Percentiles rank a stretch among this genome's conserved stretches.
Conservation (phyloP, 2,888 invertebrate genomes). For the Mythimna albipuncta region DNA sequence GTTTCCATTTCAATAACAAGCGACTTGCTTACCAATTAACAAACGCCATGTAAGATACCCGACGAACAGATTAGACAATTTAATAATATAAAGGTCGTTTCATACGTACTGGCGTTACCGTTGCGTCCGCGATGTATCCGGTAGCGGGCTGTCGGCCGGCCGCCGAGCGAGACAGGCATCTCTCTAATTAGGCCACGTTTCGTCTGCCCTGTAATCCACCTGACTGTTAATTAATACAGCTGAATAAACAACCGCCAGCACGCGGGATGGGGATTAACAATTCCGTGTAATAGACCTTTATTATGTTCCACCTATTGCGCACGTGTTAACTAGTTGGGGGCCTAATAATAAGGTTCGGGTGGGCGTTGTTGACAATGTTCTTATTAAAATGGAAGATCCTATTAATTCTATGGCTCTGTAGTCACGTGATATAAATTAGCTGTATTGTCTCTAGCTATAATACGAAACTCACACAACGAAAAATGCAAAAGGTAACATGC, state of each 20-base stretch:
- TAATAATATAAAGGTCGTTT: slow-evolving; percentile 49
- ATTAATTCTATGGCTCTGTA: slow-evolving; percentile 4
- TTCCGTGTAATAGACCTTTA: slow-evolving; percentile 64
- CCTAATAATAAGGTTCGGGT: slow-evolving; percentile 28
- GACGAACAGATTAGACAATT: slow-evolving; percentile 53
- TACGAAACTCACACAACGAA: neutral
- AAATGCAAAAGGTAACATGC: neutral
- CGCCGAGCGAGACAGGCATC: slow-evolving; percentile 63
- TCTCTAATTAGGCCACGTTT: slow-evolving; percentile 78
- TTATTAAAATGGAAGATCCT: slow-evolving; percentile 7
- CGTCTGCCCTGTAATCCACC: slow-evolving; percentile 76
- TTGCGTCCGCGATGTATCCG: slow-evolving; percentile 48
- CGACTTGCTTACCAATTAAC: slow-evolving; percentile 25
- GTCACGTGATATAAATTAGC: neutral
- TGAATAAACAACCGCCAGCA: slow-evolving; percentile 73
- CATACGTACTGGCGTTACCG: slow-evolving; percentile 31
- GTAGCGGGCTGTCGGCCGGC: slow-evolving; percentile 51
- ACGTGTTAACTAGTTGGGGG: slow-evolving; percentile 52
- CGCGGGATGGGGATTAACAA: slow-evolving; percentile 67
- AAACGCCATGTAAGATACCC: slow-evolving; percentile 35
- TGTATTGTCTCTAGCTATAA: neutral
- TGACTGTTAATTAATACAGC: slow-evolving; percentile 76
- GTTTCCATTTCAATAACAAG: slow-evolving; percentile 7
- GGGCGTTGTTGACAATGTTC: slow-evolving; percentile 27
- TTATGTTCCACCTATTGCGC: slow-evolving; percentile 57